Base-by-base conservation (phyloP, 2,113 vertebrate species). In the Serilophus lunatus region DNA sequence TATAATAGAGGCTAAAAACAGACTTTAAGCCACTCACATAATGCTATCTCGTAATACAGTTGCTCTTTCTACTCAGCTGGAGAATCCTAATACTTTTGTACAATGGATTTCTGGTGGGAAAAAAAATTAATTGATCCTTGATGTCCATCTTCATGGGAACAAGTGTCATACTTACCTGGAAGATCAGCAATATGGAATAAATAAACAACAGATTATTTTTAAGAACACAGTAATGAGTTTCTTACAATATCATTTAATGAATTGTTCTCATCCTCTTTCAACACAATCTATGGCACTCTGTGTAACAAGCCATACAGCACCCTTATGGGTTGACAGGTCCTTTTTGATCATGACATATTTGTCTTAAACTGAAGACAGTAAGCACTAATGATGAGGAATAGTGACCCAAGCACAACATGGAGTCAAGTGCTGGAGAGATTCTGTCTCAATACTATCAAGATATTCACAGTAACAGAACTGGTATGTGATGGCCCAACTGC, bases 381-480 rank as follows among this genome's bases (percentile, higher is more conserved):
- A 79, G 42, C 49, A 71, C 54, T 64, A 77, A 71, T 50, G 83
- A 93, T 86, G 94, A 97, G 66, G 82, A 91, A 95, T 29, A 74
- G 60, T 72, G 88, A 97, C 81, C 79, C 54, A 71, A 71, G 53
- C 45, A 72, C 2, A 92, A 29, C 88, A 51, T 1, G 7, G 59
- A 94, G 29, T 45, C 50, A 79, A 53, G 92, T 45, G 51, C 87
- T 93, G 82, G 77, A 93, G 92, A 85, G 60, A 10, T 85, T 96
- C 83, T 47, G 31, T n/a, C 87, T 70, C 92, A 85, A 47, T 54
- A 91, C 50, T 76, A 66, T 33, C 12, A 35, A 70, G 84, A 79
- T 15, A 92, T 47, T 93, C 71, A 83, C 13, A 76, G 45, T n/a
- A 51, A 86, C 84, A 44, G 68, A 91, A 96, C 86, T 50, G 72